phyloP scores from a whole-genome alignment of 2,797 vertebrate species.

The Iguana delicatissima region DNA sequence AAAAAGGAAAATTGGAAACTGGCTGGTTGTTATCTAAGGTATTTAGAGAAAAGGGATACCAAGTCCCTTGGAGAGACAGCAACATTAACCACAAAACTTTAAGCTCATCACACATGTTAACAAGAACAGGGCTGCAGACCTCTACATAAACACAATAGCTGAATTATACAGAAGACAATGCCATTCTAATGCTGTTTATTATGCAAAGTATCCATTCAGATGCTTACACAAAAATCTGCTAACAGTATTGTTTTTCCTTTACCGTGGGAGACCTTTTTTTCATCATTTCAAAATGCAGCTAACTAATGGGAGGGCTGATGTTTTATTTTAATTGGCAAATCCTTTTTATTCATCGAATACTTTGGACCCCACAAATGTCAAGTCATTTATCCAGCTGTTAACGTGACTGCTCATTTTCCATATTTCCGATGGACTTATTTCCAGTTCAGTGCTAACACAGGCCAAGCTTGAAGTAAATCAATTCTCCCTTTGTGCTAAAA shows the following conservation, averaged over 20 bases:
- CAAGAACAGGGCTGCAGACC: not conserved
- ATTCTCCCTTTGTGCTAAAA: conserved; percentile 81
- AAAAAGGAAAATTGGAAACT: not conserved
- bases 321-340: conserved; percentile 84
- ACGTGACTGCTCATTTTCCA: conserved; percentile 80
- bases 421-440: conserved; percentile 82
- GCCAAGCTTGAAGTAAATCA: conserved; percentile 83
- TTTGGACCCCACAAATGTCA: conserved; percentile 83
- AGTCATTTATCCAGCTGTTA: conserved; percentile 84
- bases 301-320: conserved; percentile 79
- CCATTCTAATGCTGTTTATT: conserved; percentile 56
- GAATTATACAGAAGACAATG: conserved; percentile 61
- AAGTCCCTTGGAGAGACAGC: not conserved
- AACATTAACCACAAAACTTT: not conserved
- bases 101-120: conserved; percentile 5
- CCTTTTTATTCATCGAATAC: conserved; percentile 81
- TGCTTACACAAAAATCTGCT: conserved; percentile 55
- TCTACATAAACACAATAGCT: conserved; percentile 42
- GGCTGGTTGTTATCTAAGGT: not conserved
- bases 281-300: conserved; percentile 73
- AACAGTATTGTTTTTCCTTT: conserved; percentile 67
- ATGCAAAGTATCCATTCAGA: conserved; percentile 49
- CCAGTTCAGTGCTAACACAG: conserved; percentile 83
- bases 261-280: conserved; percentile 67
- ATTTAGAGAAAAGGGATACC: not conserved